phyloP scores from a whole-genome alignment of 2,888 invertebrate species.

The Periphyllus acericola region DNA sequence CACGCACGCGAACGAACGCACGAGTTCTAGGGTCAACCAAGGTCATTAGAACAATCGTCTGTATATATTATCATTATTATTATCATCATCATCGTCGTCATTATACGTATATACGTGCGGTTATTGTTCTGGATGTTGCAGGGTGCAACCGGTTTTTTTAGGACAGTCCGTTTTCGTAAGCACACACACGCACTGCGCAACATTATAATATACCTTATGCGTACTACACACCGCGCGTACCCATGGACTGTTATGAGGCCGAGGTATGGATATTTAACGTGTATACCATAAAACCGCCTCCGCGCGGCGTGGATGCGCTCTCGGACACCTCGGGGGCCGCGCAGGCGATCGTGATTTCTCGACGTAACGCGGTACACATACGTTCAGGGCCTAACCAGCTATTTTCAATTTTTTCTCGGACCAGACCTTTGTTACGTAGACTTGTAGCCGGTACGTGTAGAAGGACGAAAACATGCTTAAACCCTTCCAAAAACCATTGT shows the following conservation, averaged over 20 bases:
- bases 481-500: too few relatives aligned
- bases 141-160: constrained; percentile 56
- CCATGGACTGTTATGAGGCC: neutral
- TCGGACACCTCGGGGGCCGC: constrained; percentile 28
- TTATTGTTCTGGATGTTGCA: constrained; percentile 47
- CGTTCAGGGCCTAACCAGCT: neutral
- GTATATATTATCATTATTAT: constrained; percentile 11
- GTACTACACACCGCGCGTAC: neutral
- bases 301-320: neutral
- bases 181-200: neutral
- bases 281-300: neutral
- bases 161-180: constrained; percentile 11
- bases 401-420: too few relatives aligned
- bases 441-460: too few relatives aligned
- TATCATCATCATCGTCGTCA: neutral
- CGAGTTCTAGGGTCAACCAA: constrained; percentile 43
- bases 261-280: neutral
- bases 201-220: neutral
- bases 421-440: neutral
- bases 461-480: too few relatives aligned
- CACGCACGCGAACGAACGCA: neutral
- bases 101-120: neutral
- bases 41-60: constrained; percentile 43
- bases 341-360: neutral
- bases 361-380: neutral